phyloP scores from a whole-genome alignment of 2,888 invertebrate species.

The Ormyrus thymus region DNA sequence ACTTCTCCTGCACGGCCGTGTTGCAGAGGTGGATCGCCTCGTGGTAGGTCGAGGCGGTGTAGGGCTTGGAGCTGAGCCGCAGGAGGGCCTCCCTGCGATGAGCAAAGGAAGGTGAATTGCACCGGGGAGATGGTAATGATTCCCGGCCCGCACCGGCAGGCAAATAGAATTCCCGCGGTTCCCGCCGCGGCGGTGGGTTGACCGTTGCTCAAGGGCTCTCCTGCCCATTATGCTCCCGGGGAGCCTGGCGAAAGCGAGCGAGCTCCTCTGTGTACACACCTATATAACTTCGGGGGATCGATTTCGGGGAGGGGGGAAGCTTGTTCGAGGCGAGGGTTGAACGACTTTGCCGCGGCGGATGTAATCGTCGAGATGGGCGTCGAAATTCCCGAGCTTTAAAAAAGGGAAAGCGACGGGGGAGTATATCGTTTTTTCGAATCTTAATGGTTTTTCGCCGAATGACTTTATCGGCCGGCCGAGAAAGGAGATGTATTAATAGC shows the following conservation, averaged over 20 bases:
- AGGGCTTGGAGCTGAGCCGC: conserved; percentile 90
- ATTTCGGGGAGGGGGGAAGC: conserved; percentile 1
- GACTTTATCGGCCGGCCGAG: no score
- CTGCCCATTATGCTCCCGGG: conserved; percentile 26
- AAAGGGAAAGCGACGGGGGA: no score
- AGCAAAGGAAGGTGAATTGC: conserved; percentile 16
- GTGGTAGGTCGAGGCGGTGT: conserved; percentile 85
- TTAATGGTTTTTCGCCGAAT: no score
- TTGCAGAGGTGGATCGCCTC: conserved; percentile 89
- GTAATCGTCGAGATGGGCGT: conserved; percentile 1
- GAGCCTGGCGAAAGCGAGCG: neutral
- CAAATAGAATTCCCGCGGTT: conserved; percentile 32
- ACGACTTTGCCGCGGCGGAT: neutral
- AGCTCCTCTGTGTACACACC: neutral
- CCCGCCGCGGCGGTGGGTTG: neutral
- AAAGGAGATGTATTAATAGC: neutral
- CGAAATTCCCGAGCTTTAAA: no score
- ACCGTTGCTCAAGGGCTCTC: conserved; percentile 24
- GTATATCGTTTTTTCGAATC: no score
- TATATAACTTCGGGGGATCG: conserved; percentile 10
- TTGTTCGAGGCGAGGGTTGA: neutral
- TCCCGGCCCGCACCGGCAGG: neutral
- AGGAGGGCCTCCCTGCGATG: conserved; percentile 88
- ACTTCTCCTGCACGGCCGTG: conserved; percentile 89
- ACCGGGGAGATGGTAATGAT: neutral